Percentiles rank a stretch among this genome's conserved stretches.
phyloP scores from a whole-genome alignment of 2,797 vertebrate species.

The Phataginus tricuspis region DNA sequence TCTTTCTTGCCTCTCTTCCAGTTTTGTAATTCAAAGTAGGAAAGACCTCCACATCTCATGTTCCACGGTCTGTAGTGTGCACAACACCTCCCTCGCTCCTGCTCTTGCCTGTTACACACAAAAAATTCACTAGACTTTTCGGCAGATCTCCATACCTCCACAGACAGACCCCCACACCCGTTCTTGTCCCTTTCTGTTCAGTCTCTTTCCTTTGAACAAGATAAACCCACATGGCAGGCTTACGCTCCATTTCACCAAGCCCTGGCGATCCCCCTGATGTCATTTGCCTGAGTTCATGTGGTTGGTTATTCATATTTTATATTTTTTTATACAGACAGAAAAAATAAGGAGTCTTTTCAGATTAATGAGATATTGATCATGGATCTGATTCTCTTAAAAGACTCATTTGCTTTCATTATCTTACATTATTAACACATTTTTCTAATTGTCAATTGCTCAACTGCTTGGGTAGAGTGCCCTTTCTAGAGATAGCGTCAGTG shows the following conservation, averaged over 20 bases:
- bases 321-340: not conserved
- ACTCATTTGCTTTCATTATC: not conserved
- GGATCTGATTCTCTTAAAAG: not conserved
- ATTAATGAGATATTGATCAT: not conserved
- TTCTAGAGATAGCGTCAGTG: not conserved
- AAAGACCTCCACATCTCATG: rapidly evolving
- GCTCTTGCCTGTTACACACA: not conserved
- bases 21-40: not conserved
- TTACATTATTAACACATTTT: not conserved
- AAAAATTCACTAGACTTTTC: not conserved
- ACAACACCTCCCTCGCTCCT: rapidly evolving
- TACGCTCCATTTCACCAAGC: not conserved
- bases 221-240: not conserved
- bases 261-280: not conserved
- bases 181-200: not conserved
- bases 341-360: not conserved
- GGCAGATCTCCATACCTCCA: not conserved
- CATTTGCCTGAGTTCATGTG: not conserved
- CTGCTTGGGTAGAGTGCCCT: not conserved
- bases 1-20: not conserved
- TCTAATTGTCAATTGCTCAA: not conserved
- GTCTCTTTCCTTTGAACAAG: not conserved
- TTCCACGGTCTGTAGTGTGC: rapidly evolving
- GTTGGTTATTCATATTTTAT: not conserved
- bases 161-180: rapidly evolving